Evolutionary conservation across 2,113 vertebrate species (phyloP).

Genomic region (Naja naja): DNA sequence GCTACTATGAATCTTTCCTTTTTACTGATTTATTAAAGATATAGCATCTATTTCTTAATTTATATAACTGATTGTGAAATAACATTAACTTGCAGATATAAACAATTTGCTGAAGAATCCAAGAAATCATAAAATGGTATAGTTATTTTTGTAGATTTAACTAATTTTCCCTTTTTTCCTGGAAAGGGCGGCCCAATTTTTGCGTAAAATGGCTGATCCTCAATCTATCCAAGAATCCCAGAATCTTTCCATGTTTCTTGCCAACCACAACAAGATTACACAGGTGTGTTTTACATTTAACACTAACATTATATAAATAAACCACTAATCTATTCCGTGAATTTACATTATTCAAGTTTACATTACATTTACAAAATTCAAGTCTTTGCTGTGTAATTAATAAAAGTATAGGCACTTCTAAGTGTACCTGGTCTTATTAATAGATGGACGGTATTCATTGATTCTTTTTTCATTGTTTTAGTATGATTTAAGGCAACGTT

Average conservation of each 20-base stretch:
- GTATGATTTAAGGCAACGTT: neutral
- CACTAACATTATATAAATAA: neutral
- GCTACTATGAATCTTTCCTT: neutral
- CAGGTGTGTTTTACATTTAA: conserved; percentile 74
- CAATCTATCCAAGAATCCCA: conserved; percentile 98
- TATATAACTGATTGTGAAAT: neutral
- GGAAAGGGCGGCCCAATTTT: conserved; percentile 89
- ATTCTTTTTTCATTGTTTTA: neutral
- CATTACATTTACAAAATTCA: neutral
- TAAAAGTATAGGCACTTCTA: neutral
- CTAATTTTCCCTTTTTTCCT: neutral
- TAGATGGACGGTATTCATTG: neutral
- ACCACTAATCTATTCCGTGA: neutral
- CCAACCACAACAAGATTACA: conserved; percentile 99
- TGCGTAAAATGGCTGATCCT: conserved; percentile 97
- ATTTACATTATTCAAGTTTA: neutral
- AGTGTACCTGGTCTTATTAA: neutral
- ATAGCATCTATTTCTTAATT: neutral
- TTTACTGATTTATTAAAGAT: neutral
- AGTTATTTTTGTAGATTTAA: neutral
- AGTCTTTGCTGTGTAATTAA: neutral
- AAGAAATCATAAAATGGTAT: neutral
- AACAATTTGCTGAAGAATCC: neutral
- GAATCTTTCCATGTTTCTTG: conserved; percentile 97
- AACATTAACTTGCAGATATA: neutral